Percentiles rank a stretch among this genome's conserved stretches.
These are phyloP conservation scores for Rhadinocentrus ornatus DNA, from an alignment of 2,797 vertebrate genomes.

Conservation along the genomic window DNA sequence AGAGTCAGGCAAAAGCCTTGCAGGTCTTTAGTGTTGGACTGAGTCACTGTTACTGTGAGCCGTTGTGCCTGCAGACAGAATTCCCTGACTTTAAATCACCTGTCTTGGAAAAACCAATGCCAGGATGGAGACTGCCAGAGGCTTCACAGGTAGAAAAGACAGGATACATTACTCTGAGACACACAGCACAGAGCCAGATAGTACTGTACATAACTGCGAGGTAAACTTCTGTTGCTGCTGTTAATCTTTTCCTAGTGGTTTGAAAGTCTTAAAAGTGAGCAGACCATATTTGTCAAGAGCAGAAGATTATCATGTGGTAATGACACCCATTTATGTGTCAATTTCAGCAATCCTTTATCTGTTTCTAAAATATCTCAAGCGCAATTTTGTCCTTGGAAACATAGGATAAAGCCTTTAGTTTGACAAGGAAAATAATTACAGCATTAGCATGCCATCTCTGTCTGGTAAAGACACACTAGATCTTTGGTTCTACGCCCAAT, in stretches of 20 bases:
- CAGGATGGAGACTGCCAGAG: constrained; percentile 36
- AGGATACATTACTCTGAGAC: constrained; percentile 29
- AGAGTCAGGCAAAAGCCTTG: constrained; percentile 22
- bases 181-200: constrained; percentile 15
- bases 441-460: constrained; percentile 60
- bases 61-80: constrained; percentile 32
- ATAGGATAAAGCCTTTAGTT: constrained; percentile 46
- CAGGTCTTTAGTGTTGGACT: constrained; percentile 30
- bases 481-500: constrained; percentile 57
- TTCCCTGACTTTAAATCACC: constrained; percentile 36
- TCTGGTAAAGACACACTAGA: constrained; percentile 47
- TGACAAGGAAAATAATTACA: constrained; percentile 57
- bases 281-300: constrained; percentile 28
- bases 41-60: constrained; percentile 38
- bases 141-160: constrained; percentile 46
- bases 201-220: neutral
- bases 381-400: constrained; percentile 48
- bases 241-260: constrained; percentile 26
- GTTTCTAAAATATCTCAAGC: constrained; percentile 30
- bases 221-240: neutral
- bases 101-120: constrained; percentile 48
- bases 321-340: neutral
- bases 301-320: constrained; percentile 22
- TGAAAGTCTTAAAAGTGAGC: neutral
- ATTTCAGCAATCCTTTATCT: constrained; percentile 27